Evolutionary conservation across 2,888 invertebrate species (phyloP), one percentile per base, ranked within the genome.

Genomic region (Electrophaes corylata): DNA sequence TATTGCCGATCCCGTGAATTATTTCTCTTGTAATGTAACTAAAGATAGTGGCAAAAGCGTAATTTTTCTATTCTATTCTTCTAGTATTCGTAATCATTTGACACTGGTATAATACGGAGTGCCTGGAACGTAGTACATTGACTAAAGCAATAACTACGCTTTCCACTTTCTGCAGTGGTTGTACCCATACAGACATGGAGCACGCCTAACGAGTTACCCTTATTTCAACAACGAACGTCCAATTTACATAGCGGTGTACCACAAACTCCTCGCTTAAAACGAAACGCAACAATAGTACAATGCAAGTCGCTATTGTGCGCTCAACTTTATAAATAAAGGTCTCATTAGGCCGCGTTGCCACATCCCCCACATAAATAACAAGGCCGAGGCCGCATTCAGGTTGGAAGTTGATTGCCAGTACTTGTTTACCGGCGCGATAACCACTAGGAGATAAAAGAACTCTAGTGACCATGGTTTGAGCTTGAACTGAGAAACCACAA

Each of bases 261-360:
- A 76, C 83, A 78, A 83, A 81, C 83, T 82, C 76, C 70, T 73
- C 83, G 81, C 78, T 86, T 80, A 83, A 86, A 88, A 88, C 84
- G 87, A 86, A 84, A 85, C 80, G 75, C 77, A 87, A 89, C 89
- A 88, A 89, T 88, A 75, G 86, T 79, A 88, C 88, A 89, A 88
- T 90, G 88, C 82, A 83, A 85, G 83, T 80, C 81, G 63, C 84
- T 73, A 86, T 89, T 89, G 87, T 87, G 77, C 70, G 72, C 72
- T 72, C 78, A 83, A 86, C 79, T 86, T 88, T 86, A 88, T 86
- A 88, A 88, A 88, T 88, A 87, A 86, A 88, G 86, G 78, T 86
- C 88, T 88, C 89, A 89, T 90, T 88, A 88, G 84, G 78, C 77
- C 65, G 67, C 72, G 74, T 79, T 73, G 79, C 81, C 83, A 79